Percentiles rank a stretch among this genome's conserved stretches.
Conservation (phyloP, 2,888 invertebrate species). For the Archips xylosteana region DNA sequence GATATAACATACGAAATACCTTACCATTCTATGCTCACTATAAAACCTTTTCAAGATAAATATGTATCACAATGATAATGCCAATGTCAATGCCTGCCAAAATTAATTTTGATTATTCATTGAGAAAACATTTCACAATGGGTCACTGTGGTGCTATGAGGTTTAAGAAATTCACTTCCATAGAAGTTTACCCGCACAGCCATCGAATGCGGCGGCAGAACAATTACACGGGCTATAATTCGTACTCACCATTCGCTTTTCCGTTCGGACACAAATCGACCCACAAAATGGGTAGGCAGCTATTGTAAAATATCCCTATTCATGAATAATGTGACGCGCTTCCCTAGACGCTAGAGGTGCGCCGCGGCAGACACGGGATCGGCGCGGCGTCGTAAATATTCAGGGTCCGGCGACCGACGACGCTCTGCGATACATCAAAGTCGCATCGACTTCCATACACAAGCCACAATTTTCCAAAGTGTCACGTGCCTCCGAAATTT, state of each 20-base stretch:
- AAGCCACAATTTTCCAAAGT: conserved; percentile 56
- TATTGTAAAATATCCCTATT: conserved; percentile 66
- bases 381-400: conserved; percentile 70
- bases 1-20: no score
- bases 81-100: no score
- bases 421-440: conserved; percentile 73
- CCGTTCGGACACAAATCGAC: conserved; percentile 36
- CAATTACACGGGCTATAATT: conserved; percentile 20
- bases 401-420: conserved; percentile 69
- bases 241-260: conserved; percentile 18
- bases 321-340: conserved; percentile 74
- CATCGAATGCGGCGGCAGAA: conserved; percentile 1
- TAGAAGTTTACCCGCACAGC: background rate
- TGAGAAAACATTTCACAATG: background rate
- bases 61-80: no score
- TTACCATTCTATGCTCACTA: no score
- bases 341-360: conserved; percentile 46
- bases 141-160: background rate
- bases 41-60: no score
- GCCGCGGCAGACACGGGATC: conserved; percentile 28
- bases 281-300: conserved; percentile 51
- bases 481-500: conserved; percentile 54
- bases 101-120: no score
- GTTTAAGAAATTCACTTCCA: background rate
- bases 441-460: conserved; percentile 66